phyloP scores from a whole-genome alignment of 2,888 invertebrate species.

The Troglohyphantes excavatus region DNA sequence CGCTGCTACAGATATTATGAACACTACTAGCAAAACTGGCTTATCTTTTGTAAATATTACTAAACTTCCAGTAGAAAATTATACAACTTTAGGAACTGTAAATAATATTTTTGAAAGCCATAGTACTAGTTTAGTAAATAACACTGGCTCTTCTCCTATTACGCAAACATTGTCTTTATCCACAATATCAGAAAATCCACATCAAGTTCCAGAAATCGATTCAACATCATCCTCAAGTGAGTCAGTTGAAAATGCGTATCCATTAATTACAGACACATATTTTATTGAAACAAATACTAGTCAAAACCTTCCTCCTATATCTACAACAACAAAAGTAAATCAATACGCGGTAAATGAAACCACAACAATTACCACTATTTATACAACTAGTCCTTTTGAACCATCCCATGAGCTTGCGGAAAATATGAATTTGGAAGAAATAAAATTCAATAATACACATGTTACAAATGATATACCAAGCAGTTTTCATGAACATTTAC shows the following conservation, averaged over 20 bases:
- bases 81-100: constrained; percentile 12
- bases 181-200: background rate
- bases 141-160: background rate
- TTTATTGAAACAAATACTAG: constrained; percentile 40
- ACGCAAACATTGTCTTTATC: background rate
- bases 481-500: background rate
- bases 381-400: constrained; percentile 15
- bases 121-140: no score
- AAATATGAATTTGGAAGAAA: background rate
- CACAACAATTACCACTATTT: background rate
- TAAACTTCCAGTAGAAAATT: background rate
- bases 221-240: background rate
- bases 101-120: no score
- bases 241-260: background rate
- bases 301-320: constrained; percentile 7
- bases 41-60: background rate
- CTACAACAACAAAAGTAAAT: background rate
- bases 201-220: background rate
- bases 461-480: background rate
- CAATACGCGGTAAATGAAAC: background rate
- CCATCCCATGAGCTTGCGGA: background rate
- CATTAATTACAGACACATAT: background rate
- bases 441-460: background rate
- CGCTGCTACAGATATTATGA: background rate
- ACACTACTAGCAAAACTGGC: background rate